Percentiles rank a stretch among this genome's conserved stretches.
These are phyloP conservation scores for Heterotis niloticus DNA, from an alignment of 2,113 vertebrate species.

Conservation along the genomic window DNA sequence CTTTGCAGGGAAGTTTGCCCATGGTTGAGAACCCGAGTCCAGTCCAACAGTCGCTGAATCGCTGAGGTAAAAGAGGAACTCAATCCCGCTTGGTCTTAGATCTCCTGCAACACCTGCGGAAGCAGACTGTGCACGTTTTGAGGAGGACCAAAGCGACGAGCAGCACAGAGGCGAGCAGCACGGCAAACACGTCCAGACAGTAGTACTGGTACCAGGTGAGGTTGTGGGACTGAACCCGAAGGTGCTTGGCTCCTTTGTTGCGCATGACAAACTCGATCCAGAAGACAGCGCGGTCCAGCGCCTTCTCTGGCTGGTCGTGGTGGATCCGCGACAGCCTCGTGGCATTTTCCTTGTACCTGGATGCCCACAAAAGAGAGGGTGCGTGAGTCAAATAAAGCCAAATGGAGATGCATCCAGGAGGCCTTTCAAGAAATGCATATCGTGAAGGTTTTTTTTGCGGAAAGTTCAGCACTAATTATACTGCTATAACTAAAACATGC, in stretches of 20 bases:
- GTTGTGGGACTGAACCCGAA: conserved; percentile 64
- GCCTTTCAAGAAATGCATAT: conserved; percentile 9
- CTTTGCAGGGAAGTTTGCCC: too few relatives aligned
- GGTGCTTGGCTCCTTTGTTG: conserved; percentile 74
- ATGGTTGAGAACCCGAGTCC: too few relatives aligned
- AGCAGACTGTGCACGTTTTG: conserved; percentile 61
- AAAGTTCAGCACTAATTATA: too few relatives aligned
- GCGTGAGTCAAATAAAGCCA: too few relatives aligned
- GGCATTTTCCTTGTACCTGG: conserved; percentile 69
- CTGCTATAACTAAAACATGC: too few relatives aligned
- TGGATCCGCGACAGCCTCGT: conserved; percentile 68
- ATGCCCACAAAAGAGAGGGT: background rate
- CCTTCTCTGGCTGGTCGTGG: conserved; percentile 66
- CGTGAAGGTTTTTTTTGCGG: too few relatives aligned
- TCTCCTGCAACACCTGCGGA: conserved; percentile 47
- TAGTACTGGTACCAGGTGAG: conserved; percentile 79
- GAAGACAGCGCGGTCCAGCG: conserved; percentile 71
- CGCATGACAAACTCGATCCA: conserved; percentile 84
- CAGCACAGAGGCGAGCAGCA: conserved; percentile 49
- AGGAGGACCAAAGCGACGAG: conserved; percentile 44
- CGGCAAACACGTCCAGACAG: conserved; percentile 67
- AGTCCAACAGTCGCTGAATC: too few relatives aligned
- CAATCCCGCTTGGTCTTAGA: conserved; percentile 61
- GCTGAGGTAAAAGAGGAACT: background rate
- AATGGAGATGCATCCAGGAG: too few relatives aligned